Percentiles rank a stretch among this genome's conserved stretches.
These are phyloP conservation scores for Drosophila austrosaltans DNA, from an alignment of 2,888 invertebrate genomes.

Conservation along the genomic window DNA sequence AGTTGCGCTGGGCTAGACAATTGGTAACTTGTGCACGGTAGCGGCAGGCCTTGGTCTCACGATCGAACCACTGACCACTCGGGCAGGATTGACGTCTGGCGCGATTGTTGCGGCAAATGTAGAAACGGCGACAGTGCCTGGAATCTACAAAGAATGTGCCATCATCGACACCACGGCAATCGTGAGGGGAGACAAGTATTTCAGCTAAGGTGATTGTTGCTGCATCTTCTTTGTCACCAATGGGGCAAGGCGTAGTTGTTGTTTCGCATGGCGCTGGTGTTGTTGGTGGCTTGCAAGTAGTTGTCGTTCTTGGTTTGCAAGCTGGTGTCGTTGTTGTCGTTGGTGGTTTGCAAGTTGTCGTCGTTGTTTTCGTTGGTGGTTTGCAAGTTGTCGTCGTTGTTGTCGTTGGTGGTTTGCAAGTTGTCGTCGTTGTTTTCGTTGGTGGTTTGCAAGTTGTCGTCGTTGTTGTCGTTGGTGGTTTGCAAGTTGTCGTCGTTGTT, in stretches of 20 bases:
- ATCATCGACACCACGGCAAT: conserved; percentile 47
- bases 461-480: background rate
- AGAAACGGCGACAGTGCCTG: conserved; percentile 58
- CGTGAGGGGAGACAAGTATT: conserved; percentile 22
- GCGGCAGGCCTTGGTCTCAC: conserved; percentile 48
- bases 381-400: conserved; percentile 16
- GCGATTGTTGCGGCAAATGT: conserved; percentile 50
- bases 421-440: conserved; percentile 10
- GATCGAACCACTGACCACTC: conserved; percentile 56
- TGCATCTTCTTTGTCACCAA: background rate
- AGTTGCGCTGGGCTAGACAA: conserved; percentile 48
- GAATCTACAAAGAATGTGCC: conserved; percentile 48
- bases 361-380: conserved; percentile 18
- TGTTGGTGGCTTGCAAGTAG: conserved; percentile 13
- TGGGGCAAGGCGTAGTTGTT: conserved; percentile 10
- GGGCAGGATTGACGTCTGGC: conserved; percentile 49
- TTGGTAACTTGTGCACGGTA: conserved; percentile 40
- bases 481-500: conserved; percentile 15
- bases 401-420: conserved; percentile 20
- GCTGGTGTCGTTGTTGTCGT: background rate
- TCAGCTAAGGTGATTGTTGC: conserved; percentile 5
- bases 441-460: conserved; percentile 18
- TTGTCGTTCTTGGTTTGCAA: background rate
- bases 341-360: conserved; percentile 17
- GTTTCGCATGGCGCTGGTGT: conserved; percentile 20